Conservation (phyloP, 2,888 invertebrate genomes). For the Melinopterus prodromus region DNA sequence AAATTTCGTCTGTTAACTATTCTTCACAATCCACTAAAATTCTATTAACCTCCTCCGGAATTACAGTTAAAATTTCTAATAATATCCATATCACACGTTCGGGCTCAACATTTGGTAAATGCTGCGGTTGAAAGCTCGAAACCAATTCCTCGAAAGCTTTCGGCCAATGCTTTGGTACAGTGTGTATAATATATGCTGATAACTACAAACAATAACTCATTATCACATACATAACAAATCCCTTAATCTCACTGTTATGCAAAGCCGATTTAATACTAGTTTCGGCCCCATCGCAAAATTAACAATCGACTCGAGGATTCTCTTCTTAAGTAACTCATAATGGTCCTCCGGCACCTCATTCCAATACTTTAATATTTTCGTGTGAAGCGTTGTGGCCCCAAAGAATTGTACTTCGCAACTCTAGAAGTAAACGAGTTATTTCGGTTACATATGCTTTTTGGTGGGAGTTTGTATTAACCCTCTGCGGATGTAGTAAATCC, state of each 20-base stretch:
- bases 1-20: slow-evolving; percentile 32
- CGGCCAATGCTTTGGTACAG: slow-evolving; percentile 65
- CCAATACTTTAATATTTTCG: slow-evolving; percentile 89
- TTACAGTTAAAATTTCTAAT: slow-evolving; percentile 83
- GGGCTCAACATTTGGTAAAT: slow-evolving; percentile 67
- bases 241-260: slow-evolving; percentile 78
- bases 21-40: slow-evolving; percentile 48
- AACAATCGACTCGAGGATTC: slow-evolving; percentile 79
- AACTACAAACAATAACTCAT: slow-evolving; percentile 66
- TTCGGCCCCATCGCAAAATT: slow-evolving; percentile 83
- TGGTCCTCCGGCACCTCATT: slow-evolving; percentile 84
- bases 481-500: slow-evolving; percentile 83
- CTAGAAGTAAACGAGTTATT: slow-evolving; percentile 60
- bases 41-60: slow-evolving; percentile 82
- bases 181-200: slow-evolving; percentile 83
- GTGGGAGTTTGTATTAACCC: slow-evolving; percentile 66
- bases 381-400: slow-evolving; percentile 89
- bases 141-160: slow-evolving; percentile 81
- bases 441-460: slow-evolving; percentile 5
- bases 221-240: slow-evolving; percentile 10
- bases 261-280: slow-evolving; percentile 84
- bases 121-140: slow-evolving; percentile 61
- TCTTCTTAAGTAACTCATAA: slow-evolving; percentile 78
- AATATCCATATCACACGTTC: slow-evolving; percentile 73
- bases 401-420: slow-evolving; percentile 91